Percentiles rank a stretch among this genome's conserved stretches.
These are phyloP conservation scores for Stenoptilia bipunctidactyla DNA, from an alignment of 2,888 invertebrate genomes.

Conservation along the genomic window DNA sequence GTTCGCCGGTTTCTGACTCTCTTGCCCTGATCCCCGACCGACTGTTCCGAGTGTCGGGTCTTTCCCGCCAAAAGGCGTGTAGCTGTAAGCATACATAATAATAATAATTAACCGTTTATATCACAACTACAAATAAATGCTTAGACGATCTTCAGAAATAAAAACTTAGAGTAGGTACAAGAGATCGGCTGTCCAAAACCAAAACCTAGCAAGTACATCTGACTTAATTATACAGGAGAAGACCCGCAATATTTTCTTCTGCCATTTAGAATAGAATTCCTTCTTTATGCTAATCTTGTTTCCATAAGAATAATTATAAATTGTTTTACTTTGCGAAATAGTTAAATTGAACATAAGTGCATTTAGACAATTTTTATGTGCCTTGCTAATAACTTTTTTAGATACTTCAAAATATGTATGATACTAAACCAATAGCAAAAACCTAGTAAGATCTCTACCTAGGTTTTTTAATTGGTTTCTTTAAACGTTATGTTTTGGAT, in stretches of 20 bases:
- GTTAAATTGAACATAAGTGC: conserved; percentile 1
- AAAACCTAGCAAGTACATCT: no score
- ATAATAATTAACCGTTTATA: no score
- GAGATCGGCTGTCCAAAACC: no score
- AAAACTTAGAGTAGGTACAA: no score
- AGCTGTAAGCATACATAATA: no score
- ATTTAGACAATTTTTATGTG: conserved; percentile 3
- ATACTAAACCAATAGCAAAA: conserved; percentile 1
- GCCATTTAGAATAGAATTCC: neutral
- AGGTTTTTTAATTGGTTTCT: conserved; percentile 2
- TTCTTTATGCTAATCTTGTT: neutral
- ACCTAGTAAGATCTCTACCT: conserved; percentile 2
- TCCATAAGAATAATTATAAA: neutral
- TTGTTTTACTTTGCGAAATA: neutral
- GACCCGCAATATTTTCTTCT: neutral
- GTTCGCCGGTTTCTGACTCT: no score
- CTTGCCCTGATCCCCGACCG: no score
- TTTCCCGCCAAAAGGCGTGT: no score
- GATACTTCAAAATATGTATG: conserved; percentile 1
- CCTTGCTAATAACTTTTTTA: conserved; percentile 1
- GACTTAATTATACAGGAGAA: no score
- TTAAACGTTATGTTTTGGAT: neutral
- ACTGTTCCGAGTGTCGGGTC: no score
- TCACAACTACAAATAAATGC: no score
- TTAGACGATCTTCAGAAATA: no score